Evolutionary conservation across 2,113 vertebrate species (phyloP), one percentile per base, ranked within the genome.

Genomic region (Cyprinodon tularosa): DNA sequence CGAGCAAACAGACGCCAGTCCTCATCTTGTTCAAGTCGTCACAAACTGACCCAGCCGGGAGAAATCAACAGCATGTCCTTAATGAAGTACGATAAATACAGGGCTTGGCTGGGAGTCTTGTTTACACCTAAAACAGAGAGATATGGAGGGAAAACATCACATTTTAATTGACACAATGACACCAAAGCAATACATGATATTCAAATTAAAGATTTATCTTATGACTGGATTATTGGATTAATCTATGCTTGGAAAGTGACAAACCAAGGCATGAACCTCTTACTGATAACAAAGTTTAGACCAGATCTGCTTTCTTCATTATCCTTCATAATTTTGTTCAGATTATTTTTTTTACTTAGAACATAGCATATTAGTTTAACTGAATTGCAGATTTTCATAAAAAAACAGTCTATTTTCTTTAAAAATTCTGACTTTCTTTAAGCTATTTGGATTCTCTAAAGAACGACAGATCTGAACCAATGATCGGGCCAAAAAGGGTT

Each of bases 71-170:
- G 53, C 71, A 22, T 37, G 71, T 10, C 22, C 47, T 67, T 14
- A 67, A 74, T 59, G 59, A 78, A 48, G 57, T 42, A 11, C 39
- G 8, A 22, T 40, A 59, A 84, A 74, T 48, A 12, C 1, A 12
- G 37, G 62, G 40, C 67, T 40, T 37, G 42, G 45, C 65, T 39
- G 60, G 4, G 13, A 6, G 44, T 40, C 44, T 57, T 93, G 91
- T 93, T 91, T 87, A 74, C 22, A 94, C 86, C 78, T 81, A 36
- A 90, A 91, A 93, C 90, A 94, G 66, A 14, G 4, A 44, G 68
- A 66, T 42, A 84, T 85, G 72, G 72, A 72, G 87, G 87, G 78
- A 77, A 88, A 93, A 93, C 86, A 90, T 62, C 53, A 36, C n/a
- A 72, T 72, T 80, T 20, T 36, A 62, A 20, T 20, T 7, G 13